Evolutionary conservation across 2,797 vertebrate species (phyloP).

Genomic region (Etheostoma nigrum): DNA sequence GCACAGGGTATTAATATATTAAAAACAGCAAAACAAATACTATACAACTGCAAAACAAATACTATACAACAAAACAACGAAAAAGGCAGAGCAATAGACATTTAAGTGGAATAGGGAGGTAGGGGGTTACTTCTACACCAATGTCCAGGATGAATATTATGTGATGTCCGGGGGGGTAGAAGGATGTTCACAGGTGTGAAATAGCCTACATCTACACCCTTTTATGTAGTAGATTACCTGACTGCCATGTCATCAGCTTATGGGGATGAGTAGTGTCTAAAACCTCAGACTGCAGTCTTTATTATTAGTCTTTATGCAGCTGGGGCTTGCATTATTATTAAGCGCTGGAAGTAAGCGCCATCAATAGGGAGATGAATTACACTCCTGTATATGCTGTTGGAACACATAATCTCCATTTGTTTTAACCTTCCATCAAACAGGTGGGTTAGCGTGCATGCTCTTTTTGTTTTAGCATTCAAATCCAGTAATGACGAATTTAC

Average conservation of each 20-base stretch:
- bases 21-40: no score
- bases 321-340: slow-evolving; percentile 31
- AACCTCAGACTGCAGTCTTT: slow-evolving; percentile 6
- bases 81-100: no score
- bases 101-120: no score
- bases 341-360: not conserved
- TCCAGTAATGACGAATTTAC: slow-evolving; percentile 1
- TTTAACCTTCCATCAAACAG: slow-evolving; percentile 23
- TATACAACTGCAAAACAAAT: no score
- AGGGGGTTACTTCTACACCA: no score
- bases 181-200: no score
- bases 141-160: no score
- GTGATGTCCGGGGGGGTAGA: no score
- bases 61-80: no score
- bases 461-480: slow-evolving; percentile 18
- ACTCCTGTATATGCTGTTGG: slow-evolving; percentile 33
- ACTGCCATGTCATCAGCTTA: no score
- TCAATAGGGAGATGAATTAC: slow-evolving; percentile 38
- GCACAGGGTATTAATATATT: no score
- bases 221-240: no score
- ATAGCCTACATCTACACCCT: not conserved
- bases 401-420: slow-evolving; percentile 52
- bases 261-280: not conserved
- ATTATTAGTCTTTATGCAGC: slow-evolving; percentile 10
- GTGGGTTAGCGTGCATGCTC: slow-evolving; percentile 21